phyloP scores from a whole-genome alignment of 2,888 invertebrate genomes.

The Metacarcinus magister region DNA sequence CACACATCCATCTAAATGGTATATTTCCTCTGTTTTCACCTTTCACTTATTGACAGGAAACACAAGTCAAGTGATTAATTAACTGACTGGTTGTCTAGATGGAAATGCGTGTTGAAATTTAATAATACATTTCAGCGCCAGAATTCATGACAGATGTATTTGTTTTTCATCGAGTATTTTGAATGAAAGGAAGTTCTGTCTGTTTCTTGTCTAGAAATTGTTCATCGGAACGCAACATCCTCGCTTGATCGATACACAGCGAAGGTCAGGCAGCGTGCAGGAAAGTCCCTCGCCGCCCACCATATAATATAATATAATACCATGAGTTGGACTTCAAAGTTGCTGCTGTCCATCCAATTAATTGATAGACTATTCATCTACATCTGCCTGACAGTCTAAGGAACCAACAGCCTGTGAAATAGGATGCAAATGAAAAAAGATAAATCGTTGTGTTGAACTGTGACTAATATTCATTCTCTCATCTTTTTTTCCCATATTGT shows the following conservation, averaged over 20 bases:
- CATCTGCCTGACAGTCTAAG: not conserved
- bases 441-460: not conserved
- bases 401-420: not conserved
- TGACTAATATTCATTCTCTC: not conserved
- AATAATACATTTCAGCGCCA: not conserved
- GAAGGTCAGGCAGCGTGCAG: not conserved
- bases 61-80: not conserved
- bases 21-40: not conserved
- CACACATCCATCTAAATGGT: not conserved
- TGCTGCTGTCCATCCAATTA: not conserved
- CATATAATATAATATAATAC: too few relatives aligned
- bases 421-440: not conserved
- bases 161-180: not conserved
- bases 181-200: not conserved
- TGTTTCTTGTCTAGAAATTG: not conserved
- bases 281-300: not conserved
- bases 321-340: not conserved
- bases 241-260: not conserved
- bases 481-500: not conserved
- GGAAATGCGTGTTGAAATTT: not conserved
- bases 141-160: not conserved
- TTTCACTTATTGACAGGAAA: not conserved
- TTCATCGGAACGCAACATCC: not conserved
- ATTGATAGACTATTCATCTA: not conserved
- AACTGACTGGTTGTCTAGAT: not conserved